Conservation (phyloP, 2,113 vertebrate species). For the Macquaria ambigua region DNA sequence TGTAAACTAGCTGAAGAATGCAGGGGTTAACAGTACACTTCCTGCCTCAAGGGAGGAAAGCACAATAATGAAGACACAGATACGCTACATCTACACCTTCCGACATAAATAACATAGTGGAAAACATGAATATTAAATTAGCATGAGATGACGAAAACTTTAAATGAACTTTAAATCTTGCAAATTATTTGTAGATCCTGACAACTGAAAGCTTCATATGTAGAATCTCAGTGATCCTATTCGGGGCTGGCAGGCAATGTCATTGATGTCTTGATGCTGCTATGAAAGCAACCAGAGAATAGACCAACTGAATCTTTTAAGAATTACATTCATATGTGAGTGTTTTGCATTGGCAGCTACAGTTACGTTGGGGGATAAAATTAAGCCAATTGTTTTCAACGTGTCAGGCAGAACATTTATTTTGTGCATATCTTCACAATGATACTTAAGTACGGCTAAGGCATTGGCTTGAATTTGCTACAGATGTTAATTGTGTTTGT, state of each 20-base stretch:
- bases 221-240: neutral
- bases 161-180: neutral
- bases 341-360: neutral
- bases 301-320: neutral
- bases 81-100: neutral
- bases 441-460: neutral
- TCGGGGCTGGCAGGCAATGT: neutral
- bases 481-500: neutral
- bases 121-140: neutral
- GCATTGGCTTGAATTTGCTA: neutral
- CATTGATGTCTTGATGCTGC: neutral
- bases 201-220: neutral
- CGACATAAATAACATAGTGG: neutral
- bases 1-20: slow-evolving; percentile 19
- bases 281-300: neutral
- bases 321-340: neutral
- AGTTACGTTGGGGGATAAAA: neutral
- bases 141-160: neutral
- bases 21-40: slow-evolving; percentile 16
- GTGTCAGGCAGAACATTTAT: neutral
- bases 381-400: neutral
- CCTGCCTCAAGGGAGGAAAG: slow-evolving; percentile 4
- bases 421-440: neutral
- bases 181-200: neutral
- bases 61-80: neutral